phyloP scores from a whole-genome alignment of 2,113 vertebrate species.

The Hirundichthys speculiger region DNA sequence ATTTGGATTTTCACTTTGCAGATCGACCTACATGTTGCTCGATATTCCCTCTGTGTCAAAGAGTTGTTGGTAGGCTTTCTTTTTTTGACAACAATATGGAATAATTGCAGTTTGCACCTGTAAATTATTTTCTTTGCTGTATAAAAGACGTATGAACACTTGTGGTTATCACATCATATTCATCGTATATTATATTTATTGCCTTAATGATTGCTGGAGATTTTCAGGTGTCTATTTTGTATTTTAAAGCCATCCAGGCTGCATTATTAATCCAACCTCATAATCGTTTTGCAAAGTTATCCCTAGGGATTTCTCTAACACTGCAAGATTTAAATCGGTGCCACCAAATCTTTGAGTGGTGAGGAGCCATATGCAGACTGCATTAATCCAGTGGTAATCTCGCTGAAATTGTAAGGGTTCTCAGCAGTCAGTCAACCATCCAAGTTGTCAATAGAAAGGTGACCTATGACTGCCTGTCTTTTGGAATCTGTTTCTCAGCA shows the following conservation, averaged over 20 bases:
- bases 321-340: not conserved
- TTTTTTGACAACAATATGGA: constrained; percentile 7
- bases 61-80: constrained; percentile 49
- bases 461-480: not conserved
- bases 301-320: not conserved
- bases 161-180: not conserved
- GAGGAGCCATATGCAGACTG: constrained; percentile 41
- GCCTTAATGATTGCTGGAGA: not conserved
- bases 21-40: constrained; percentile 62
- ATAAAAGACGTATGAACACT: too few relatives aligned
- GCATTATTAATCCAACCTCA: not conserved
- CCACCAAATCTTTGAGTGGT: constrained; percentile 18
- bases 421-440: constrained; percentile 32
- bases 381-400: constrained; percentile 62
- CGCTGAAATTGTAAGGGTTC: constrained; percentile 33
- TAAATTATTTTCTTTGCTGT: not conserved
- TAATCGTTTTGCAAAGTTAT: not conserved
- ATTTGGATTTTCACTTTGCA: constrained; percentile 26
- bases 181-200: too few relatives aligned
- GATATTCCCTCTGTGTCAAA: constrained; percentile 46
- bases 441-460: not conserved
- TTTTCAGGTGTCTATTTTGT: not conserved
- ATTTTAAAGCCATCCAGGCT: not conserved
- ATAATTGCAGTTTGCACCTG: not conserved
- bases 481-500: not conserved